Evolutionary conservation across 53 echinoderm and acorn worm species (phyloP).

Genomic region (Holothuria leucospilota): DNA sequence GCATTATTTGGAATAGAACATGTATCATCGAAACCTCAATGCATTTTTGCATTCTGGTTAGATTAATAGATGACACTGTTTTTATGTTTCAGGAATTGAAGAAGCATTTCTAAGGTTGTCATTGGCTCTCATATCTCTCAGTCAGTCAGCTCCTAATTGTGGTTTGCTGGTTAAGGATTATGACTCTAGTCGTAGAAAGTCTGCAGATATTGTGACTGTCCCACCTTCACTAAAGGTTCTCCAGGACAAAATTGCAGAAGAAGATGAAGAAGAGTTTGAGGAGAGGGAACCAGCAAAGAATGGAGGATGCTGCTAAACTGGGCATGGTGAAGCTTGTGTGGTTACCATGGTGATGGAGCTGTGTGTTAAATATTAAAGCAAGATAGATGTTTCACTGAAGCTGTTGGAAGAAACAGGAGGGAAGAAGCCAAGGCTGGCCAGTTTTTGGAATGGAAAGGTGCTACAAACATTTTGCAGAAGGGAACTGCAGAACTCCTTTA

Average conservation of each 20-base stretch:
- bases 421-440: too few species aligned
- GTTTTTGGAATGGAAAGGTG: too few species aligned
- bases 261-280: slow-evolving; percentile 7
- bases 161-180: slow-evolving; percentile 83
- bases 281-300: neutral
- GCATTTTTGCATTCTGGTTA: too few species aligned
- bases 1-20: too few species aligned
- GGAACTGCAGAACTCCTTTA: too few species aligned
- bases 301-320: neutral
- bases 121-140: slow-evolving; percentile 86
- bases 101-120: slow-evolving; percentile 89
- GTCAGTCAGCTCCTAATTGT: slow-evolving; percentile 78
- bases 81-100: slow-evolving; percentile 69
- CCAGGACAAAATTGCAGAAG: slow-evolving; percentile 49
- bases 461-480: too few species aligned
- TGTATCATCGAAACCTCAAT: too few species aligned
- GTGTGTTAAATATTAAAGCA: too few species aligned
- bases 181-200: slow-evolving; percentile 73
- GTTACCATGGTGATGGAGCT: too few species aligned
- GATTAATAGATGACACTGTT: neutral
- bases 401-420: too few species aligned
- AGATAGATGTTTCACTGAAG: too few species aligned
- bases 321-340: neutral
- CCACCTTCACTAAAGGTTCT: slow-evolving; percentile 77
- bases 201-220: slow-evolving; percentile 79